Base-by-base conservation (phyloP, 2,888 invertebrate species). In the Xanthorhoe designata region DNA sequence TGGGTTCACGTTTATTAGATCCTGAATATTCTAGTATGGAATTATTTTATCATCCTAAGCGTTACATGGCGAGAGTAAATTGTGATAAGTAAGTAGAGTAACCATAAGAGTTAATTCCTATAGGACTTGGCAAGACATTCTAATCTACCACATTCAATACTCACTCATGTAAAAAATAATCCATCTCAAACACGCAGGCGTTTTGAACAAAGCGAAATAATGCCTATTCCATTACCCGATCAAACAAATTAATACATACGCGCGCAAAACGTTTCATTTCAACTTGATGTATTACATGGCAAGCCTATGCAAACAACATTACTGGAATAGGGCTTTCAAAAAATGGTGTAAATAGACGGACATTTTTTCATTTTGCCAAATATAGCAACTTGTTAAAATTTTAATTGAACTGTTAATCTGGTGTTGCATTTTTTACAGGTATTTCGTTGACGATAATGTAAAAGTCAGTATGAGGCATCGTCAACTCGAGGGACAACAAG, bases 221-320 rank as follows among this genome's bases (percentile, higher is more conserved):
- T 49, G 32, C 49, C 8, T 50, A 54, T 72, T 74, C 79, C 77
- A 81, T 81, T 81, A 78, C 69, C 64, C 68, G 66, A 64, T 65
- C 73, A 78, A 77, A 82, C 75, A 78, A 78, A 79, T 78, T 75
- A 75, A 69, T 75, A 72, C 64, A 68, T 67, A 72, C 69, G 66
- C 68, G 73, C 63, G 71, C 69, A 75, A 77, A 60, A 63, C 60
- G 52, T 63, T 67, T 60, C 68, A 72, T 68, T 69, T 63, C 69
- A 66, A 73, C 67, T 68, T 67, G 66, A 65, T 74, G 74, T 75
- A 75, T 74, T 66, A 61, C 61, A n/a, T n/a, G n/a, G n/a, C n/a
- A 72, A 70, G 72, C 67, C 70, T 69, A 69, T 76, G 49, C 55
- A 72, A 68, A 68, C 59, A 52, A 24, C 58, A 64, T 55, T 55